A percentile compares a stretch with the other conserved stretches of the same genome.
These are phyloP conservation scores for Caenorhabditis becei DNA, from an alignment of 2,888 invertebrate genomes.

Conservation along the genomic window DNA sequence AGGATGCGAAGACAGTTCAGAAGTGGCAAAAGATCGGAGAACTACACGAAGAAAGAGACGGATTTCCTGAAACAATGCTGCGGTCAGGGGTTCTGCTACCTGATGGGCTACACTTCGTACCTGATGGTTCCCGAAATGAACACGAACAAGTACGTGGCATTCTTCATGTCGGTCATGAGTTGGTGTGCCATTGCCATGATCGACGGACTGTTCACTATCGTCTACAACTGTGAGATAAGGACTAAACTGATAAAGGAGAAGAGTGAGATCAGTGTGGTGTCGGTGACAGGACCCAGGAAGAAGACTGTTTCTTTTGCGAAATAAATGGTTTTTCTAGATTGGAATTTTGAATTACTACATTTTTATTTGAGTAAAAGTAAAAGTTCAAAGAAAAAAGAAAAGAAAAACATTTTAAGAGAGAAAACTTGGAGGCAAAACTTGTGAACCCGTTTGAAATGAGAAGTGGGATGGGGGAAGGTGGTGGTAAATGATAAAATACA, in stretches of 20 bases:
- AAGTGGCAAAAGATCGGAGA: conserved; percentile 24
- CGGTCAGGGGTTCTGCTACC: conserved; percentile 30
- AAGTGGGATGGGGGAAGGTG: conserved; percentile 6
- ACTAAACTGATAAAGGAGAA: conserved; percentile 1
- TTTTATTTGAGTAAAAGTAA: too few species aligned
- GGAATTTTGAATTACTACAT: too few species aligned
- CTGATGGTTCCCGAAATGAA: conserved; percentile 39
- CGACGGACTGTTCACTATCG: conserved; percentile 40
- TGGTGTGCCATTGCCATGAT: conserved; percentile 35
- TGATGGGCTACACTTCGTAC: conserved; percentile 31
- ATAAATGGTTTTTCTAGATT: not conserved
- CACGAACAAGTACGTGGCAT: conserved; percentile 45
- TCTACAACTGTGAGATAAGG: conserved; percentile 37
- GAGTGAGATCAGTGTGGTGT: not conserved
- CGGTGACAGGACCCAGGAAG: too few species aligned
- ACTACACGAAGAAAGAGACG: conserved; percentile 38
- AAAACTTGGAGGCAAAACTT: not conserved
- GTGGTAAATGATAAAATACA: not conserved
- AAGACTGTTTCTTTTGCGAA: too few species aligned
- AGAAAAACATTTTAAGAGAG: too few species aligned
- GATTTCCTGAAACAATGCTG: conserved; percentile 44
- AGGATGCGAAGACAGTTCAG: conserved; percentile 29
- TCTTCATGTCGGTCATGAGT: conserved; percentile 44
- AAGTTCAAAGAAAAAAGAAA: too few species aligned
- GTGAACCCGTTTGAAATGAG: not conserved